Conservation (phyloP, 2,797 vertebrate genomes). For the Lerista edwardsae region DNA sequence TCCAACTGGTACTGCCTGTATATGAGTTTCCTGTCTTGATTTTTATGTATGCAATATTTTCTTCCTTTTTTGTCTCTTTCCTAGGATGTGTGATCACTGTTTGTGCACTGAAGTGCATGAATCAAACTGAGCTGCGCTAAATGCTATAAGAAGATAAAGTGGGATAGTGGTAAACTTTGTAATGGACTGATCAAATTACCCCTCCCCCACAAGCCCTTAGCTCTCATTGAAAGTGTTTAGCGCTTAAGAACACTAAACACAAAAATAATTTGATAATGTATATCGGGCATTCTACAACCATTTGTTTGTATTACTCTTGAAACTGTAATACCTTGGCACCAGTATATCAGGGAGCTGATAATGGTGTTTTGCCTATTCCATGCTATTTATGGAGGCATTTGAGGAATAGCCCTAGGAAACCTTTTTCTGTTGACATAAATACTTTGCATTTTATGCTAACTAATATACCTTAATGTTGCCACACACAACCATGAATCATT, state of each 20-base stretch:
- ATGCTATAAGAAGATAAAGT: background rate
- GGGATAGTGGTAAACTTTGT: too few relatives aligned
- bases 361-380: background rate
- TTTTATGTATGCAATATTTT: background rate
- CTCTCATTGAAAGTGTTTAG: background rate
- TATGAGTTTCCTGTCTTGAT: background rate
- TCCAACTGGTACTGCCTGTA: background rate
- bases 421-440: background rate
- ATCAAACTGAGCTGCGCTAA: background rate
- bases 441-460: background rate
- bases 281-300: background rate
- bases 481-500: background rate
- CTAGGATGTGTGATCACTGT: background rate
- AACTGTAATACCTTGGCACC: constrained; percentile 1
- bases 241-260: too few relatives aligned
- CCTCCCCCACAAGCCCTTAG: too few relatives aligned
- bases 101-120: background rate
- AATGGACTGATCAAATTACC: too few relatives aligned
- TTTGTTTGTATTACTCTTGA: constrained; percentile 15
- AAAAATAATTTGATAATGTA: background rate
- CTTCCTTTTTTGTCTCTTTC: background rate
- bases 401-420: constrained; percentile 2
- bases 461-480: background rate
- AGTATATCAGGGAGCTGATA: background rate
- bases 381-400: background rate